Conservation (phyloP, 2,797 vertebrate species). For the Chelon auratus region DNA sequence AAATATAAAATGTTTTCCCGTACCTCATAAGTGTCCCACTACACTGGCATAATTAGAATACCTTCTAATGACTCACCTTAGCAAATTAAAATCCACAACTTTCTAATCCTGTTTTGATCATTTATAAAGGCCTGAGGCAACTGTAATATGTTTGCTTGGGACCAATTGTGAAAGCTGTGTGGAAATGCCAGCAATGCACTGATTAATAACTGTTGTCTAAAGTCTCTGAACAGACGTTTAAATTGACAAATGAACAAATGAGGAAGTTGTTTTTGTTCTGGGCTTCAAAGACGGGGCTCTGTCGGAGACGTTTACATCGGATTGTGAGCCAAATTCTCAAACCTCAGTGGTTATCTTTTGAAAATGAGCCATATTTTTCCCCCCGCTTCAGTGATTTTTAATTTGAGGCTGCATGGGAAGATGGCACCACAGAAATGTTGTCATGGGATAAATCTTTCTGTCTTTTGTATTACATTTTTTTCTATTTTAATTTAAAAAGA, state of each 20-base stretch:
- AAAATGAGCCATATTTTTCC: constrained; percentile 27
- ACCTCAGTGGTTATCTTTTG: constrained; percentile 47
- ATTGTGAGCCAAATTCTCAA: constrained; percentile 41
- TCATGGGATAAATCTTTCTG: constrained; percentile 10
- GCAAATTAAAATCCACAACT: constrained; percentile 8
- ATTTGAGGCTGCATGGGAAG: constrained; percentile 46
- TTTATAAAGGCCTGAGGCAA: constrained; percentile 30
- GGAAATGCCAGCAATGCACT: neutral
- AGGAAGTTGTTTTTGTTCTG: constrained; percentile 25
- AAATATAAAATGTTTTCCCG: too few species aligned
- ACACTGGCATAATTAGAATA: neutral
- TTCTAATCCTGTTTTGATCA: constrained; percentile 38
- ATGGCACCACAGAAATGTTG: neutral
- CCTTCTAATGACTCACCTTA: constrained; percentile 30
- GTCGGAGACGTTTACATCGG: constrained; percentile 41
- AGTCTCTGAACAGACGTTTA: constrained; percentile 26
- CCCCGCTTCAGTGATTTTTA: constrained; percentile 52
- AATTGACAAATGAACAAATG: constrained; percentile 33
- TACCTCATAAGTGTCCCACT: too few species aligned
- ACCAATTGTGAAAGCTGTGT: neutral
- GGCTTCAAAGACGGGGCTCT: constrained; percentile 7
- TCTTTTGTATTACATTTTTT: constrained; percentile 20
- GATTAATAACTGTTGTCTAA: neutral
- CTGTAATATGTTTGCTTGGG: neutral
- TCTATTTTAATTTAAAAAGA: constrained; percentile 1